Conservation (phyloP, 2,797 vertebrate genomes). For the Threskiornis aethiopicus region DNA sequence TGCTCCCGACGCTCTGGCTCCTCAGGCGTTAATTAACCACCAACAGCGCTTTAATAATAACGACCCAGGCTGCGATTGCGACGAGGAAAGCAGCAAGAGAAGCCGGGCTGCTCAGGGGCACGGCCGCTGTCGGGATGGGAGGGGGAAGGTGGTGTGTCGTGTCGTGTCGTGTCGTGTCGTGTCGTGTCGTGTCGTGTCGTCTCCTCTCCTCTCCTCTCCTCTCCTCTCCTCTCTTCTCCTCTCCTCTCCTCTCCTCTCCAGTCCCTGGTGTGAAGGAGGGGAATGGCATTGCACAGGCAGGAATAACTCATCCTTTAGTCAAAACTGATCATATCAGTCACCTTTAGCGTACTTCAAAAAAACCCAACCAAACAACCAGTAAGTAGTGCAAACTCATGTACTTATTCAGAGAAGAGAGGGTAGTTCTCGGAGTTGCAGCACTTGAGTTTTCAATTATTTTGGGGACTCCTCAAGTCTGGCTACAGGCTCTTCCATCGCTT, state of each 20-base stretch:
- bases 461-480: neutral
- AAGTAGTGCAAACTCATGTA: neutral
- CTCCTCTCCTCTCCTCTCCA: too few species aligned
- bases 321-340: neutral
- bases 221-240: too few species aligned
- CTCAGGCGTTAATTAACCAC: rapidly evolving
- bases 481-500: neutral
- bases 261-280: neutral
- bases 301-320: rapidly evolving
- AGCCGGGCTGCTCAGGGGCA: rapidly evolving
- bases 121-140: rapidly evolving
- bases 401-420: neutral
- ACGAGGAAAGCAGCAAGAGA: rapidly evolving
- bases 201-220: too few species aligned
- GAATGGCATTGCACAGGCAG: neutral
- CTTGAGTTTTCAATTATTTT: neutral
- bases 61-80: rapidly evolving
- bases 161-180: too few species aligned
- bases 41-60: rapidly evolving
- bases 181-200: too few species aligned
- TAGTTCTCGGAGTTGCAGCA: too few species aligned
- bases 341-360: neutral
- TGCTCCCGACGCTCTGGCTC: rapidly evolving
- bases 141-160: neutral
- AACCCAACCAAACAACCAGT: too few species aligned